Evolutionary conservation across 2,888 invertebrate species (phyloP).

Genomic region (Eupeodes latifasciatus): DNA sequence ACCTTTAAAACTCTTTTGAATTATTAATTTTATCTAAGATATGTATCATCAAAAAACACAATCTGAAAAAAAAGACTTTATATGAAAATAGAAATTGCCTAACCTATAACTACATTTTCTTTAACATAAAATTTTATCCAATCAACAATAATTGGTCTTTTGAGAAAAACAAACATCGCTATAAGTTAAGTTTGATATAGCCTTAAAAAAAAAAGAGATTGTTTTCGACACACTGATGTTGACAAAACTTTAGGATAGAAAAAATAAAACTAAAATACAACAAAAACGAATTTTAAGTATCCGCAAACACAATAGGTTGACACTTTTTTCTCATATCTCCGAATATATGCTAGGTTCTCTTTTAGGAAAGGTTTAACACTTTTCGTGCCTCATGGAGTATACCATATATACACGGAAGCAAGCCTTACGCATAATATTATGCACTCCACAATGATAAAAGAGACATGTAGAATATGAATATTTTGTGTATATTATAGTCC

Average conservation of each 20-base stretch:
- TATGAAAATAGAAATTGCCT: no score
- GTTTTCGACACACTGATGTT: not conserved
- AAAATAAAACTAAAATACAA: not conserved
- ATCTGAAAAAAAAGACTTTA: not conserved
- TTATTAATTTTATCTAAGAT: not conserved
- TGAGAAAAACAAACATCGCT: not conserved
- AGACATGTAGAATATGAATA: not conserved
- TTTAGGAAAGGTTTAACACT: slow-evolving; percentile 34
- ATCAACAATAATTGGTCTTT: slow-evolving; percentile 1
- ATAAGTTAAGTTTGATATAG: not conserved
- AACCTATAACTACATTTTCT: not conserved
- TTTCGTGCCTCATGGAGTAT: slow-evolving; percentile 5
- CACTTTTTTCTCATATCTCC: not conserved
- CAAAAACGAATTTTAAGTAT: not conserved
- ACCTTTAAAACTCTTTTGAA: not conserved
- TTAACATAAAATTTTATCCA: slow-evolving; percentile 1
- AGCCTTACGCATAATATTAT: slow-evolving; percentile 31
- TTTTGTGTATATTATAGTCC: not conserved
- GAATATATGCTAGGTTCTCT: not conserved
- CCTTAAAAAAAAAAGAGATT: not conserved
- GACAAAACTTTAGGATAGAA: not conserved
- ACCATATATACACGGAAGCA: slow-evolving; percentile 1
- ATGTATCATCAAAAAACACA: not conserved
- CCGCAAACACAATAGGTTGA: not conserved
- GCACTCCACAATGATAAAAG: not conserved